A percentile compares a stretch with the other conserved stretches of the same genome.
phyloP scores from a whole-genome alignment of 1,140 invertebrate species.

The Bombus affinis region DNA sequence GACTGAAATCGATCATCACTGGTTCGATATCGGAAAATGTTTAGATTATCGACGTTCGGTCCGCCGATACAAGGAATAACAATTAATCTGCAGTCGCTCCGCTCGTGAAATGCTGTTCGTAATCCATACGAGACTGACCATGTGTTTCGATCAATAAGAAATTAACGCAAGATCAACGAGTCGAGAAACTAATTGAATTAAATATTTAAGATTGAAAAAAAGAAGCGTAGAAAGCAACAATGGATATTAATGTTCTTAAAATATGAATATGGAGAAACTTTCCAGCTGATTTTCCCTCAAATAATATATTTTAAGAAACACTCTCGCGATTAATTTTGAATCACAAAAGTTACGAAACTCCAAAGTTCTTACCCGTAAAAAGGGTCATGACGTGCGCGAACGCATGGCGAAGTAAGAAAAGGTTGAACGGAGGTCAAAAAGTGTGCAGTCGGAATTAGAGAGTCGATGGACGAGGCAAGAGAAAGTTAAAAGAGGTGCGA shows the following conservation, averaged over 20 bases:
- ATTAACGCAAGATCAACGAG: neutral
- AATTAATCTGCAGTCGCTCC: neutral
- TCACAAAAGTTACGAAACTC: neutral
- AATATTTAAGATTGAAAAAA: neutral
- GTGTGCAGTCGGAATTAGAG: constrained; percentile 4
- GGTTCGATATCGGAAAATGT: too few relatives aligned
- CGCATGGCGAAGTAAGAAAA: neutral
- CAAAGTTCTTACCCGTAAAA: neutral
- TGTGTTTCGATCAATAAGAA: neutral
- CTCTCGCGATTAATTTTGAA: neutral
- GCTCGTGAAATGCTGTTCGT: too few relatives aligned
- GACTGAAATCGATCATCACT: too few relatives aligned
- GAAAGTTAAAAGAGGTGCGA: constrained; percentile 6
- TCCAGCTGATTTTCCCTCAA: neutral
- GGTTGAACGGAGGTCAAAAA: neutral
- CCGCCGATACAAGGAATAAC: neutral
- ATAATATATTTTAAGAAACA: neutral
- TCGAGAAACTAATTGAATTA: neutral
- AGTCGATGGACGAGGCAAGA: neutral
- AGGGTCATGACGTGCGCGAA: too few relatives aligned
- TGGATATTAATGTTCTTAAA: neutral
- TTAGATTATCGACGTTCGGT: too few relatives aligned
- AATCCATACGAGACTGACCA: too few relatives aligned
- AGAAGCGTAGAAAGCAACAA: neutral
- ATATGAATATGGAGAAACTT: too few relatives aligned